Percentiles rank a stretch among this genome's conserved stretches.
Conservation (phyloP, 1,140 invertebrate species). For the Eubasilissa regina region DNA sequence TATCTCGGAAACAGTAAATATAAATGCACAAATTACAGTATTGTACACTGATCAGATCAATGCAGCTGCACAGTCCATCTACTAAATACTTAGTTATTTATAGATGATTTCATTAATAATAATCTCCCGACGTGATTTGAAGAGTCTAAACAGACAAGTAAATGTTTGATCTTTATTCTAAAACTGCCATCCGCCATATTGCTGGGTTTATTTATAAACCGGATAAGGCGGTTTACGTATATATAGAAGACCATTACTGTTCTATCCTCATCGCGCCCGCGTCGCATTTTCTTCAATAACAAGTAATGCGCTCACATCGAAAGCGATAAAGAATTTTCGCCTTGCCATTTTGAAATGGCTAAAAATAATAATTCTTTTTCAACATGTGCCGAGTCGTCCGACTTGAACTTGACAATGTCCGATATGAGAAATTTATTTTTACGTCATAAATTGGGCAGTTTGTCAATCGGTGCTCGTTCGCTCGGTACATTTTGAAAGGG, state of each 20-base stretch:
- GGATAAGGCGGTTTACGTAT: constrained; percentile 20
- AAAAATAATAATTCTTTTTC: background rate
- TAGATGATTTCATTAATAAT: background rate
- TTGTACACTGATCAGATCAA: no score
- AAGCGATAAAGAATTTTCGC: background rate
- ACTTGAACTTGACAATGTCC: constrained; percentile 3
- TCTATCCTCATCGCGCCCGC: background rate
- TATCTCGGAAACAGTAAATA: no score
- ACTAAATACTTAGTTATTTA: background rate
- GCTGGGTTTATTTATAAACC: constrained; percentile 7
- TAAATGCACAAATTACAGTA: no score
- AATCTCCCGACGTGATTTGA: background rate
- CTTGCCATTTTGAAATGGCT: background rate
- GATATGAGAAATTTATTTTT: background rate
- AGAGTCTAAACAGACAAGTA: background rate
- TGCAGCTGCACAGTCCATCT: no score
- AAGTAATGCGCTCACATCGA: background rate
- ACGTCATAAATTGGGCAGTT: constrained; percentile 9
- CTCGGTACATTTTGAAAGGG: background rate
- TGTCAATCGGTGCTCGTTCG: constrained; percentile 25
- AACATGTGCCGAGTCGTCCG: background rate
- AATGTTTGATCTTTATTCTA: constrained; percentile 18
- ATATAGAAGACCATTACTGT: constrained; percentile 15
- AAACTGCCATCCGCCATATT: constrained; percentile 16
- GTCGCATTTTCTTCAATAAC: background rate